Conservation (phyloP, 2,113 vertebrate species). For the Myanophis thanlyinensis region DNA sequence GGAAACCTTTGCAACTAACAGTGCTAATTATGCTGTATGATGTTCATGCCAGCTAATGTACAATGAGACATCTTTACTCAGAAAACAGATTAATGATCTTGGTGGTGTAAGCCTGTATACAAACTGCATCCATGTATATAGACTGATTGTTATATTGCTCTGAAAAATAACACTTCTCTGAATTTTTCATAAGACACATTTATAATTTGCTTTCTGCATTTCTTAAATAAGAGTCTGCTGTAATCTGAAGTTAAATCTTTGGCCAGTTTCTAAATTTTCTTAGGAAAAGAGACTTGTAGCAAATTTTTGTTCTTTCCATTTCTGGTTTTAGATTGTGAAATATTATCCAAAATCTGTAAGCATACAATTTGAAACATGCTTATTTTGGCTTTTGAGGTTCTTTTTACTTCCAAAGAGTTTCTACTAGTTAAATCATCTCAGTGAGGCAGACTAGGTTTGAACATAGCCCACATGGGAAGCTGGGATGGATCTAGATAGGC, state of each 20-base stretch:
- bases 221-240: neutral
- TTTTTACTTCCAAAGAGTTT: neutral
- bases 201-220: neutral
- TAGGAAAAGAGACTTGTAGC: neutral
- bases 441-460: neutral
- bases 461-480: neutral
- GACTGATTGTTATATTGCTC: neutral
- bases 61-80: neutral
- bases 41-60: neutral
- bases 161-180: neutral
- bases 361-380: neutral
- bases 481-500: neutral
- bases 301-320: neutral
- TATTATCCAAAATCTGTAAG: neutral
- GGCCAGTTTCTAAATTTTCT: neutral
- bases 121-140: neutral
- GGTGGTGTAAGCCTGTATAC: neutral
- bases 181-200: neutral
- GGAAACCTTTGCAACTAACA: neutral
- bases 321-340: neutral
- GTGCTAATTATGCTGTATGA: neutral
- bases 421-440: neutral
- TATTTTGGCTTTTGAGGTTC: neutral
- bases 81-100: neutral
- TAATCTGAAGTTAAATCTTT: neutral